Evolutionary conservation across 2,888 invertebrate genomes (phyloP).

Genomic region (Pocota personata): DNA sequence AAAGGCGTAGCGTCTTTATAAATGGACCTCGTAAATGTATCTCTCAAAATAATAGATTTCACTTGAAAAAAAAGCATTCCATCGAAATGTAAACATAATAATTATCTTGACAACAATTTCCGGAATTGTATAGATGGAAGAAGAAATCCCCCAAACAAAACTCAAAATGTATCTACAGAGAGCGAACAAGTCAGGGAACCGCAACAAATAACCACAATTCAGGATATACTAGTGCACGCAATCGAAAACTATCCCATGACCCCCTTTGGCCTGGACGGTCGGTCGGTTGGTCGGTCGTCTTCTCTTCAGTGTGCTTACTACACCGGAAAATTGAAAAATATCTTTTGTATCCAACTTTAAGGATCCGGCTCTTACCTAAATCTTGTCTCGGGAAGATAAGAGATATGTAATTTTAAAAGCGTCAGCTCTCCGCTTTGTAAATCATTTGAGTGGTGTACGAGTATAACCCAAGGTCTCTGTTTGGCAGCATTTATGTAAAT

Average conservation of each 20-base stretch:
- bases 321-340: constrained; percentile 72
- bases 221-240: constrained; percentile 69
- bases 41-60: constrained; percentile 61
- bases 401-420: constrained; percentile 60
- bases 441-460: constrained; percentile 46
- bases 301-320: constrained; percentile 36
- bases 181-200: constrained; percentile 41
- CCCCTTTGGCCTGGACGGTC: not conserved
- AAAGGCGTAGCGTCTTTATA: not conserved
- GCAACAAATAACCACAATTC: constrained; percentile 64
- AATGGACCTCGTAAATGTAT: not conserved
- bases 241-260: constrained; percentile 66
- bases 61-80: constrained; percentile 55
- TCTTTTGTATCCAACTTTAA: constrained; percentile 54
- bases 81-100: constrained; percentile 77
- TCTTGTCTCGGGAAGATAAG: constrained; percentile 53
- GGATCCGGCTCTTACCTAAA: constrained; percentile 32
- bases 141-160: not conserved
- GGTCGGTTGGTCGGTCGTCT: not conserved
- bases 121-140: constrained; percentile 78
- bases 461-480: not conserved
- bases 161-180: constrained; percentile 9
- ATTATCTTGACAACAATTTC: constrained; percentile 83
- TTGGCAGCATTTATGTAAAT: constrained; percentile 44
- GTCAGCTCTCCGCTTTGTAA: constrained; percentile 48